Base-by-base conservation (phyloP, 2,888 invertebrate genomes). In the Campoplex nolae region DNA sequence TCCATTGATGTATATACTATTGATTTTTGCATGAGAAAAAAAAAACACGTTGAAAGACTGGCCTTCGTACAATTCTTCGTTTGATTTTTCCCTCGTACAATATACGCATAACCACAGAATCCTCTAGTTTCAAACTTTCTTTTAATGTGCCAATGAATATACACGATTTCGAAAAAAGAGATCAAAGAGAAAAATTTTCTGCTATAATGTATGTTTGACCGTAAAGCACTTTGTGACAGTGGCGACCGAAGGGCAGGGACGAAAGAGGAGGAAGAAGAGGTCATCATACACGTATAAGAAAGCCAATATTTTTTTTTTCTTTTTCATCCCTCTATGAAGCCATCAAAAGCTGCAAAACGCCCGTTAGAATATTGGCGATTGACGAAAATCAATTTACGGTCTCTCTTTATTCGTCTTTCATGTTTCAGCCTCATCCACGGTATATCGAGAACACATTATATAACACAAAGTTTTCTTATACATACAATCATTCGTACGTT, bases 401-500 rank as follows among this genome's bases (percentile, higher is more conserved):
- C 65, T 51, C 65, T 51, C 65, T 51, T 48, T 23, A 11, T 62
- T 56, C 54, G 68, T 54, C 23, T 73, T 56, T 75, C 28, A 13
- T 38, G 18, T 67, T 62, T n/a, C n/a, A 3, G 23, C 48, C 0
- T 83, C 28, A n/a, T 67, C 70, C 62, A 54, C 7, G 42, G 71
- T 76, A 76, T 65, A 76, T 83, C 86, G 71, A 73, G 76, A 48
- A 68, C 79, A 76, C 58, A 54, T 56, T 23, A 23, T 71, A 65
- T 79, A 38, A 67, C 38, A 71, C 65, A 51, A 54, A 83, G 75
- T 76, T 76, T 28, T 23, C 65, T 28, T 4, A 28, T 13, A 45
- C 56, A 7, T 28, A 18, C 16, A 77, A 32, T 9, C 45, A 48
- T 45, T n/a, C 56, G 79, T 70, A 75, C 51, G 62, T 32, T 77